A percentile compares a stretch with the other conserved stretches of the same genome.
These are phyloP conservation scores for Laspeyria flexula DNA, from an alignment of 2,888 invertebrate species.

Conservation along the genomic window DNA sequence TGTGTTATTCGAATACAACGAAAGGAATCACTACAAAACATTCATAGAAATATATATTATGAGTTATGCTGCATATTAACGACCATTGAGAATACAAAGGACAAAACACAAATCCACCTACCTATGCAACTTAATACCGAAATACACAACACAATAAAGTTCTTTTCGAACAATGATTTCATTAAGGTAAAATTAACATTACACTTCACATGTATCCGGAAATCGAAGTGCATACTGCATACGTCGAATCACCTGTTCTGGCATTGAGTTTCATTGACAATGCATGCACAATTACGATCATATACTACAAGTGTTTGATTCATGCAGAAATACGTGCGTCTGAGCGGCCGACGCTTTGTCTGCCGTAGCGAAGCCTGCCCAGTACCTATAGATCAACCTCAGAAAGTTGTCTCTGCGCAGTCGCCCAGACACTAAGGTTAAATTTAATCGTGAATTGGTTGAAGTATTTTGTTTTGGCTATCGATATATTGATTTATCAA, in stretches of 20 bases:
- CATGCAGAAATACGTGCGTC: conserved; percentile 45
- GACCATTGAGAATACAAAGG: too few species aligned
- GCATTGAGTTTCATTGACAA: conserved; percentile 55
- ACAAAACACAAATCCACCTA: neutral
- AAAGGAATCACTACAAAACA: too few species aligned
- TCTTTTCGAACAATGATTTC: conserved; percentile 24
- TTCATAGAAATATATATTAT: too few species aligned
- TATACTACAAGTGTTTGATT: conserved; percentile 45
- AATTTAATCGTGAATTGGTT: conserved; percentile 6
- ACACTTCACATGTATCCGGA: conserved; percentile 39
- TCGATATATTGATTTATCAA: too few species aligned
- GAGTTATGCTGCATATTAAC: too few species aligned
- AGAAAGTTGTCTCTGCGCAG: conserved; percentile 43
- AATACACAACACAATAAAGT: neutral
- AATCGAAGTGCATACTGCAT: conserved; percentile 24
- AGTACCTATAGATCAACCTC: conserved; percentile 45
- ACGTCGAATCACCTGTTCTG: conserved; percentile 56
- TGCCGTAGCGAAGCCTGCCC: conserved; percentile 46
- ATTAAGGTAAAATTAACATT: conserved; percentile 35
- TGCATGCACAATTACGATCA: conserved; percentile 41
- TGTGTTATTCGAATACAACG: too few species aligned
- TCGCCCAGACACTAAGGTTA: conserved; percentile 40
- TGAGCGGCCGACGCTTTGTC: conserved; percentile 61
- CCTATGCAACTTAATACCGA: neutral
- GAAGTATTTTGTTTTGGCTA: too few species aligned